Base-by-base conservation (phyloP, 2,888 invertebrate genomes). In the Agrilus mali region DNA sequence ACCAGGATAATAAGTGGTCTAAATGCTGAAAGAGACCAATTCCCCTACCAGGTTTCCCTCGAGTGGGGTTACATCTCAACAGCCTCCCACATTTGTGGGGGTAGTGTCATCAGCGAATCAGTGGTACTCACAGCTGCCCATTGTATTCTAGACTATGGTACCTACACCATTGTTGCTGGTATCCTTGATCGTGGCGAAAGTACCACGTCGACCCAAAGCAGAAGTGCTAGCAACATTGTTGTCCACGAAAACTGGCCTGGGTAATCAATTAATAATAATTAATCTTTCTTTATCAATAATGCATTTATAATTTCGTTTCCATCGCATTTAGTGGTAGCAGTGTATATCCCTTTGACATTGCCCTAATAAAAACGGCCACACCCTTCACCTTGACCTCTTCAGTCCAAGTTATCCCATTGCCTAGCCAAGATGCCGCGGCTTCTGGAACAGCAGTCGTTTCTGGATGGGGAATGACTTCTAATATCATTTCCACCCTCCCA, bases 61-160 rank as follows among this genome's bases (percentile, higher is more conserved):
- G 34, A 37, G 22, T 40, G 31, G 12, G 41, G 13, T 31, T 12
- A n/a, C n/a, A n/a, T n/a, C 22, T 13, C 34, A 34, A 6, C 36
- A 33, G 10, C 32, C 40, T 10, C 27, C 27, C 69, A 72, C 39
- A 48, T 66, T 5, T 73, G 73, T 40, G 70, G 70, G 3, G 72
- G 70, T 20, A 61, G 69, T 2, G 60, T 72, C 7, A 55, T 72
- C 1, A 70, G 58, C 38, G 57, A 67, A 37, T 54, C 58, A 49
- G 71, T 70, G 70, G 70, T 72, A 1, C 50, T 73, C 5, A 67
- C 72, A 36, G 72, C 73, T n/a, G 72, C 64, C 0, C 72, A 72
- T 51, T 73, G 72, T 35, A 55, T 68, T 1, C 52, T 10, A 5
- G 27, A 65, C 13, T 66, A 66, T 0, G 20, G 16, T 12, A 16